A percentile compares a stretch with the other conserved stretches of the same genome.
Evolutionary conservation across 2,797 vertebrate species (phyloP).

Genomic region (Xiphophorus birchmanni): DNA sequence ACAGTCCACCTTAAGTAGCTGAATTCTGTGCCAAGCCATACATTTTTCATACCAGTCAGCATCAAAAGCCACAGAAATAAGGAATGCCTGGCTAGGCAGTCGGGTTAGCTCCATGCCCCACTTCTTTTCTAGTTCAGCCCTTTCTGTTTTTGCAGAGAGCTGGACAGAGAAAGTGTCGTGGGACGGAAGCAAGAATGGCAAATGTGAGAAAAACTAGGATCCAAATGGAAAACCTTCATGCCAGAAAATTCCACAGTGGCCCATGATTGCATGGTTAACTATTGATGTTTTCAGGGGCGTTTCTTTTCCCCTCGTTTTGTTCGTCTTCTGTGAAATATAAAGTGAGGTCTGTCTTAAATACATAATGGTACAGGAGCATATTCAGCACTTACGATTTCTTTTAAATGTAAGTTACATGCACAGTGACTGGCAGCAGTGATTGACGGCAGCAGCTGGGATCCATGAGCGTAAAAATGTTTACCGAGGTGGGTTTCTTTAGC

Average conservation of each 20-base stretch:
- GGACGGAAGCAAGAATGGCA: slow-evolving; percentile 20
- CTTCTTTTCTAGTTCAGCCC: slow-evolving; percentile 72
- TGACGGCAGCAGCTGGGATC: slow-evolving; percentile 36
- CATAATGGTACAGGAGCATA: slow-evolving; percentile 1
- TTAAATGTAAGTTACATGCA: slow-evolving; percentile 23
- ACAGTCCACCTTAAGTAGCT: slow-evolving; percentile 74
- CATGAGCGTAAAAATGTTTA: slow-evolving; percentile 27
- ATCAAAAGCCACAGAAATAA: slow-evolving; percentile 79
- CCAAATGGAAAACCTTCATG: slow-evolving; percentile 13
- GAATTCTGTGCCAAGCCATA: slow-evolving; percentile 67
- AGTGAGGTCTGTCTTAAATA: slow-evolving; percentile 14
- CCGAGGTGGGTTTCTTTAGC: slow-evolving; percentile 16
- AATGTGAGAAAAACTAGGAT: slow-evolving; percentile 23
- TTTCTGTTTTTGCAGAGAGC: slow-evolving; percentile 55
- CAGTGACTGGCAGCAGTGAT: slow-evolving; percentile 18
- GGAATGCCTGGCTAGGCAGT: slow-evolving; percentile 75
- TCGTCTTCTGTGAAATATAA: not conserved
- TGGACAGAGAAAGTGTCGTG: slow-evolving; percentile 45
- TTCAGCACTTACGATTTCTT: slow-evolving; percentile 12
- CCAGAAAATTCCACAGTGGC: slow-evolving; percentile 10
- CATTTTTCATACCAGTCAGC: slow-evolving; percentile 76
- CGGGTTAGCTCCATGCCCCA: slow-evolving; percentile 71
- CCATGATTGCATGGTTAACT: slow-evolving; percentile 7
- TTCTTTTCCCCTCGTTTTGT: slow-evolving; percentile 14
- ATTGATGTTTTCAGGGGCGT: not conserved